These are phyloP conservation scores for Apis florea DNA, from an alignment of 1,140 invertebrate species.

Conservation along the genomic window DNA sequence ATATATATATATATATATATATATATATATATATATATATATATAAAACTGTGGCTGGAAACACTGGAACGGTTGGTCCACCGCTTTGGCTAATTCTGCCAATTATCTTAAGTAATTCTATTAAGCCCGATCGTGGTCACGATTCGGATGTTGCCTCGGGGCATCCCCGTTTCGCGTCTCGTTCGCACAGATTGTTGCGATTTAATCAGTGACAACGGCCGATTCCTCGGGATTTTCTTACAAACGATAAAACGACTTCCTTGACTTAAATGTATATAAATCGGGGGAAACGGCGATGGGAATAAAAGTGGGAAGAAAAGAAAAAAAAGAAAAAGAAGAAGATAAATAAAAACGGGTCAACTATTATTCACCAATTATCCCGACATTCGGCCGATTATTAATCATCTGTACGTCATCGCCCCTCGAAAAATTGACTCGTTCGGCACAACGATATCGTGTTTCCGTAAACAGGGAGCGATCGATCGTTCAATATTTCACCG, in stretches of 20 bases:
- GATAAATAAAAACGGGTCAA: background rate
- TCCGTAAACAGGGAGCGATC: slow-evolving; percentile 35
- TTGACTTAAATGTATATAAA: no score
- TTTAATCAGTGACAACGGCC: background rate
- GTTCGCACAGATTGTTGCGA: background rate
- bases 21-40: no score
- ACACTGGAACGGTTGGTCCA: background rate
- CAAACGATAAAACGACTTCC: background rate
- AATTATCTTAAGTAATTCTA: slow-evolving; percentile 46
- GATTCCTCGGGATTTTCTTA: background rate
- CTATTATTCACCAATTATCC: slow-evolving; percentile 13
- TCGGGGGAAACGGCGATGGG: no score
- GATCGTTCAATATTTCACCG: slow-evolving; percentile 45
- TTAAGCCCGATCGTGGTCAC: background rate
- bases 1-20: no score
- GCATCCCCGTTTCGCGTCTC: slow-evolving; percentile 5
- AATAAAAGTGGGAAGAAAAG: no score
- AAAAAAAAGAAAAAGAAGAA: background rate
- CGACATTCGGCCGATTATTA: background rate
- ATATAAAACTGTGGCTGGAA: background rate
- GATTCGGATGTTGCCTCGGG: background rate
- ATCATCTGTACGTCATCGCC: slow-evolving; percentile 1
- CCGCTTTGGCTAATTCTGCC: slow-evolving; percentile 21
- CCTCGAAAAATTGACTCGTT: slow-evolving; percentile 27
- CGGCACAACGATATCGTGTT: slow-evolving; percentile 34